Base-by-base conservation (phyloP, 2,888 invertebrate species). In the Eupithecia inturbata region DNA sequence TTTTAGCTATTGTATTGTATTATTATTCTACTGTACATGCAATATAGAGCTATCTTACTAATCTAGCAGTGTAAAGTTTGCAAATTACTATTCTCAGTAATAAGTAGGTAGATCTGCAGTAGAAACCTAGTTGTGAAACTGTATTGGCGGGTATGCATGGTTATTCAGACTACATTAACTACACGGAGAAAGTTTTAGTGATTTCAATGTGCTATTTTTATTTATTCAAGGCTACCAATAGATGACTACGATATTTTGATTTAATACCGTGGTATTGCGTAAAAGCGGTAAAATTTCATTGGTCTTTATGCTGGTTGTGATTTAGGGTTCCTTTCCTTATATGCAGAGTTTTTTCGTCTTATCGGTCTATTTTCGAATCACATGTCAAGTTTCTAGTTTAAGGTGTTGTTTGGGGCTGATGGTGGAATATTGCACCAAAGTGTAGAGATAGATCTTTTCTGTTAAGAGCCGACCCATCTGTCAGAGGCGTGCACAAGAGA, bases 161-260 rank as follows among this genome's bases (percentile, higher is more conserved):
- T 75, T 60, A 71, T 53, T 63, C 74, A 71, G 74, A 68, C 73
- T 66, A 66, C 73, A 72, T 53, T 71, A 73, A 68, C 74, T 66
- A 67, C 73, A 72, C 45, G 71, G 80, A 78, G 80, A 80, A 80
- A 80, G 78, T 80, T 68, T 71, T 69, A 53, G 68, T 68, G 67
- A 64, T 70, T 78, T 66, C 66, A 72, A 72, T 71, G 67, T 49
- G 53, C 63, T 63, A 63, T 63, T 63, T 63, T 31, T 62, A 28
- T 60, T 60, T 31, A 45, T 19, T 45, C 45, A 45, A 6, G 19
- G 19, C 45, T 45, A 45, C 45, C 45, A 45, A 45, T 19, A 45
- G 41, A 36, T 36, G 36, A 41, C 5, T 19, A 45, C 19, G 45
- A 19, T 19, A 14, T 19, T 45, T 45, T 45, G n/a, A 0, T 45